Percentiles rank a stretch among this genome's conserved stretches.
Conservation (phyloP, 37 sponge, comb jelly and placozoan species). For the Oopsacas minuta region DNA sequence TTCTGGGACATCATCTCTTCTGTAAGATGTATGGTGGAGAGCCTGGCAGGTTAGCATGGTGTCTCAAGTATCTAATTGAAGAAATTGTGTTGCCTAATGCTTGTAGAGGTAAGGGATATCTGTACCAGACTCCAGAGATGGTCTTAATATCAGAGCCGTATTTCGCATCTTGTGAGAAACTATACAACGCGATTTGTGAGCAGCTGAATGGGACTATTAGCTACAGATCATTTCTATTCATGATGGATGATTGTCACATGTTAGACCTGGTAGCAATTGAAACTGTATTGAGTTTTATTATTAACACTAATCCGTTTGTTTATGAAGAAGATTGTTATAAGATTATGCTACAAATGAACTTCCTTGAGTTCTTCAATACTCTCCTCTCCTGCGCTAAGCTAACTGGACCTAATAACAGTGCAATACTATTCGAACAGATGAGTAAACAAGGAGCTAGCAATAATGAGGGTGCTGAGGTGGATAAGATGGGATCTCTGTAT, state of each 20-base stretch:
- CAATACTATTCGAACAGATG: neutral
- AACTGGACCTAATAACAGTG: neutral
- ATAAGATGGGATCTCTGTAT: neutral
- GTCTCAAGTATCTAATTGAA: conserved; percentile 5
- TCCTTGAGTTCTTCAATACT: neutral
- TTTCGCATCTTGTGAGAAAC: neutral
- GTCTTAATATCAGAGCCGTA: neutral
- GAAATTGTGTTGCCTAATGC: neutral
- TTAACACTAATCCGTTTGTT: neutral
- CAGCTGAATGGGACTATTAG: neutral
- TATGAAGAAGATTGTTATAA: neutral
- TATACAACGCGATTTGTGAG: neutral
- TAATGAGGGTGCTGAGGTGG: neutral
- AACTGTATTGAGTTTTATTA: neutral
- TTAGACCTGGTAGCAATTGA: neutral
- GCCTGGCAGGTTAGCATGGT: neutral
- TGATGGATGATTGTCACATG: neutral
- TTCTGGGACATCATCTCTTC: conserved; percentile 30
- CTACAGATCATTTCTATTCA: neutral
- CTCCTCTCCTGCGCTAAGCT: neutral
- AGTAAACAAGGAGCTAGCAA: neutral
- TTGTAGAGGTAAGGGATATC: neutral
- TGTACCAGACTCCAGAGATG: neutral
- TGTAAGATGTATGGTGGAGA: neutral
- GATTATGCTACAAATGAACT: neutral